Conservation (phyloP, 2,888 invertebrate species). For the Epicampocera succincta region DNA sequence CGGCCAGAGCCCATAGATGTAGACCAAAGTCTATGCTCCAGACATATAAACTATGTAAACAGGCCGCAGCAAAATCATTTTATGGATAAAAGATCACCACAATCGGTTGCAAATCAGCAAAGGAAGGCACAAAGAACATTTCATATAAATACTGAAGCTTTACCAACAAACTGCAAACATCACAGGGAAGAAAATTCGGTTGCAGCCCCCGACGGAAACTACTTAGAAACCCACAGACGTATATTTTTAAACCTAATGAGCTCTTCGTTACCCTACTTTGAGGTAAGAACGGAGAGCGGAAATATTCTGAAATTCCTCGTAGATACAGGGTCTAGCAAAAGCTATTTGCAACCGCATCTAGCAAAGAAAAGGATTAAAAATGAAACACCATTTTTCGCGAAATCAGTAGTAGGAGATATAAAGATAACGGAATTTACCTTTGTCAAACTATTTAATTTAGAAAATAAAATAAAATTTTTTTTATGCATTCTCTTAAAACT, state of each 20-base stretch:
- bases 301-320: background rate
- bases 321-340: background rate
- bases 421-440: conserved; percentile 31
- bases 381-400: conserved; percentile 5
- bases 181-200: too few relatives aligned
- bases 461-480: conserved; percentile 52
- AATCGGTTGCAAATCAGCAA: too few relatives aligned
- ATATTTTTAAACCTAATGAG: conserved; percentile 20
- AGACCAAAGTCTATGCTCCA: conserved; percentile 32
- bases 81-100: too few relatives aligned
- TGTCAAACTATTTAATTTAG: conserved; percentile 43
- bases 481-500: conserved; percentile 37
- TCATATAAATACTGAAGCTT: background rate
- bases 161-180: too few relatives aligned
- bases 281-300: conserved; percentile 18
- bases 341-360: conserved; percentile 12
- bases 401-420: conserved; percentile 28
- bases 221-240: background rate
- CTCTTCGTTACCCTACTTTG: conserved; percentile 49
- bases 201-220: too few relatives aligned
- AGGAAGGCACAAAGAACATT: background rate
- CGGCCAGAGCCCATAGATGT: conserved; percentile 1
- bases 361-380: background rate
- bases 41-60: conserved; percentile 56
- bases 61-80: conserved; percentile 25